Percentiles rank a stretch among this genome's conserved stretches.
Conservation (phyloP, 2,888 invertebrate species). For the Dysmachus trigonus region DNA sequence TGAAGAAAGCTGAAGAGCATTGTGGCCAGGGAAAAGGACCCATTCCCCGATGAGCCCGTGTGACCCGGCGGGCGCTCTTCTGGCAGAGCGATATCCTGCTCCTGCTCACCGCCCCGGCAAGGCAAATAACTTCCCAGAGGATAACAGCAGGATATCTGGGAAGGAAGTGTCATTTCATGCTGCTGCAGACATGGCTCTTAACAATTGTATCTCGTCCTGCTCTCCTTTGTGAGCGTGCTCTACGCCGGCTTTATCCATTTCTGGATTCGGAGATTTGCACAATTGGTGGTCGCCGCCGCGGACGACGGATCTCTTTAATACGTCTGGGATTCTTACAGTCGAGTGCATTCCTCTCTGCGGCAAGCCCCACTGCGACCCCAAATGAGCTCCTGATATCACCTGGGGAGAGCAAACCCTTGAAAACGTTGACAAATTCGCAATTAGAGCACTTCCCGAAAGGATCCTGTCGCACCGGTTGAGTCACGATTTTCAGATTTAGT, state of each 20-base stretch:
- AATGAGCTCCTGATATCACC: too few relatives aligned
- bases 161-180: slow-evolving; percentile 44
- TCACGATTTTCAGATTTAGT: neutral
- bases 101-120: neutral
- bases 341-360: neutral
- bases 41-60: slow-evolving; percentile 21
- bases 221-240: neutral
- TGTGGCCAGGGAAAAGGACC: neutral
- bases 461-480: neutral
- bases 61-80: neutral
- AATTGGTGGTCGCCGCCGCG: neutral
- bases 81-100: neutral
- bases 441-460: neutral
- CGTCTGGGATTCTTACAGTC: neutral
- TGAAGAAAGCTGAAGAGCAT: neutral
- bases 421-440: neutral
- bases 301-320: neutral
- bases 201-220: slow-evolving; percentile 23
- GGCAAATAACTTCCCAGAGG: slow-evolving; percentile 8
- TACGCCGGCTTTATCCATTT: neutral
- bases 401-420: neutral
- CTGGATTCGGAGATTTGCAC: neutral
- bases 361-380: neutral
- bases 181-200: slow-evolving; percentile 30
- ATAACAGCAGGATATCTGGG: slow-evolving; percentile 35